phyloP scores from a whole-genome alignment of 2,797 vertebrate genomes.

The Phrynocephalus forsythii region DNA sequence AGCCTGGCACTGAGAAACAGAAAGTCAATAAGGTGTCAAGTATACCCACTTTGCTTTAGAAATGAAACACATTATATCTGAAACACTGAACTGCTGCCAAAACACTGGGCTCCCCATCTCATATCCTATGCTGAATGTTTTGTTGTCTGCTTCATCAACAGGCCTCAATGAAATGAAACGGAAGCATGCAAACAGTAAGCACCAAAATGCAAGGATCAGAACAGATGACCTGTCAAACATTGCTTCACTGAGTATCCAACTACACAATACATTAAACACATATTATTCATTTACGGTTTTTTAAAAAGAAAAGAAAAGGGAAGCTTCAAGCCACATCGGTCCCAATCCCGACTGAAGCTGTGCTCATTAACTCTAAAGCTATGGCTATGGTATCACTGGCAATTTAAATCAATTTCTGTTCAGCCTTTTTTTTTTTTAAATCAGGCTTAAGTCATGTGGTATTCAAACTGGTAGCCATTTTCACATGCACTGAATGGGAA shows the following conservation, averaged over 20 bases:
- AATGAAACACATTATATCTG: not conserved
- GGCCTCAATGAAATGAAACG: not conserved
- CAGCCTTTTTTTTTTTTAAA: no score
- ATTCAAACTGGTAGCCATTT: no score
- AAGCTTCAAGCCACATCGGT: not conserved
- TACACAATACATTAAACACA: not conserved
- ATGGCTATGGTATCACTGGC: no score
- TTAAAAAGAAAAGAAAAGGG: not conserved
- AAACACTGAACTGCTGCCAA: not conserved
- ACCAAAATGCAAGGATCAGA: not conserved
- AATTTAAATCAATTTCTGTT: no score
- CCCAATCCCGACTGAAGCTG: not conserved
- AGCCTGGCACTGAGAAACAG: not conserved
- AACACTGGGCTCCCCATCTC: no score
- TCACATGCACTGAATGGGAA: no score
- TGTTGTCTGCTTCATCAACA: not conserved
- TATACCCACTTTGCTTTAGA: not conserved
- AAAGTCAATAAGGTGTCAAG: not conserved
- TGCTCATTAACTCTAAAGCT: not conserved
- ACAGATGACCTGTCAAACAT: not conserved
- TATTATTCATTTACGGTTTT: not conserved
- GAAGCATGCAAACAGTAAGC: not conserved
- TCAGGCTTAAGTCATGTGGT: no score
- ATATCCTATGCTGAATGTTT: not conserved
- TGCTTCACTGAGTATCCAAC: not conserved